phyloP scores from a whole-genome alignment of 2,113 vertebrate genomes.

The Donacobius atricapilla region DNA sequence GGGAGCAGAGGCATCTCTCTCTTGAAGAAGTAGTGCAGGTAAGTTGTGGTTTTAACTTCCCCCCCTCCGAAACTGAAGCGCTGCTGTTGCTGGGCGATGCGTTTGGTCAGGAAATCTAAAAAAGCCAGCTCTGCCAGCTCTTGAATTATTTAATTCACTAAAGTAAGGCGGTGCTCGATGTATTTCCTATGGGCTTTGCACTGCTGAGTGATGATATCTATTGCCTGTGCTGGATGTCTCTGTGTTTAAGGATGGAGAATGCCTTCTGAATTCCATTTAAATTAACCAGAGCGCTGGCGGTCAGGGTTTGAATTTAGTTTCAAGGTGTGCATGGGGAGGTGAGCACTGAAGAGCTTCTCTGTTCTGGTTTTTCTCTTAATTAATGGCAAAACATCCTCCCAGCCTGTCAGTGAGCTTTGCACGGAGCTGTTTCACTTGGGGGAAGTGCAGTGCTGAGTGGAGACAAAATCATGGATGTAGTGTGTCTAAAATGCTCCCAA shows the following conservation, averaged over 20 bases:
- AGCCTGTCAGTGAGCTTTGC: background rate
- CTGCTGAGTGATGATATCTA: background rate
- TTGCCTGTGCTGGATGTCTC: background rate
- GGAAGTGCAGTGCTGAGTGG: background rate
- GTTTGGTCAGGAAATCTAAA: background rate
- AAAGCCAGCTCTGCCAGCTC: slow-evolving; percentile 9
- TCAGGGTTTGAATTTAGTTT: background rate
- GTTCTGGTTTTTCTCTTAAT: background rate
- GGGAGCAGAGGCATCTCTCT: background rate
- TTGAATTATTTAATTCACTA: slow-evolving; percentile 45
- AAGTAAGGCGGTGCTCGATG: slow-evolving; percentile 45
- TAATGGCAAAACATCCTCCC: background rate
- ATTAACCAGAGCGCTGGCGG: background rate
- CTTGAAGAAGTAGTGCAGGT: slow-evolving; percentile 33
- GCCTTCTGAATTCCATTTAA: background rate
- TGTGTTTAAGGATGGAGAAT: slow-evolving; percentile 16
- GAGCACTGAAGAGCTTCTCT: background rate
- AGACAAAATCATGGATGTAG: background rate
- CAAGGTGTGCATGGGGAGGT: background rate
- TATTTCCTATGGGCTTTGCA: slow-evolving; percentile 21
- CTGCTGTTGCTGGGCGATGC: background rate
- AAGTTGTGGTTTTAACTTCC: slow-evolving; percentile 15
- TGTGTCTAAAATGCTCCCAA: background rate
- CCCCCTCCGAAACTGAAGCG: background rate
- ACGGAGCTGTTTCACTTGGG: background rate